Base-by-base conservation (phyloP, 1,140 invertebrate species). In the Druon quercuslanigerum region DNA sequence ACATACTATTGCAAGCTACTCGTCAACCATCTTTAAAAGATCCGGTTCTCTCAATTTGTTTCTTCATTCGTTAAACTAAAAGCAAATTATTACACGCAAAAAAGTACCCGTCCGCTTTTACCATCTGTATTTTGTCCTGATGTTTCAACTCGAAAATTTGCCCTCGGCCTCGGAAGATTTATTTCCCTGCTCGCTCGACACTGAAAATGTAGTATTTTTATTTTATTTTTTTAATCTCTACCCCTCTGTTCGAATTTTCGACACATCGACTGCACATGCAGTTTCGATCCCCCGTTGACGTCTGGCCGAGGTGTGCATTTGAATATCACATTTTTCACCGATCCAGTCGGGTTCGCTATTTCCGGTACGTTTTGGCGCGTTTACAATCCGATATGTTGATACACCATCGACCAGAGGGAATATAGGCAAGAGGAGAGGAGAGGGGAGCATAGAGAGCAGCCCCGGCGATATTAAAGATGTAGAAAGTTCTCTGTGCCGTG, bases 391-490 rank as follows among this genome's bases (percentile, higher is more conserved):
- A 75, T 77, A 77, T 79, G 77, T 82, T 71, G 51, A 79, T 77
- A 75, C 80, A 66, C 60, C 20, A 25, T 66, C 20, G 60, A 66
- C 25, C 33, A 40, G 20, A 54, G 17, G 52, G 52, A 54, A 54
- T 54, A 20, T 14, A n/a, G 25, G 52, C 25, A 33, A 25, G 25
- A n/a, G 51, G 73, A 50, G 74, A n/a, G 71, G 33, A n/a, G 75
- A 25, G 50, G 50, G 52, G 57, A n/a, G 54, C 50, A 25, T 20
- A 52, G 51, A 66, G 70, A 66, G 51, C 50, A 50, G 60, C 17
- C 51, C 76, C 19, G 57, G 73, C 25, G 76, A 79, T 82, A 82
- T 82, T 75, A 82, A 82, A 82, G 75, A 82, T 82, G 80, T 77
- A 82, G 80, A 82, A 75, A 76, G 77, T 79, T 77, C 74, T 40